phyloP scores from a whole-genome alignment of 2,797 vertebrate species.

The Smutsia gigantea region DNA sequence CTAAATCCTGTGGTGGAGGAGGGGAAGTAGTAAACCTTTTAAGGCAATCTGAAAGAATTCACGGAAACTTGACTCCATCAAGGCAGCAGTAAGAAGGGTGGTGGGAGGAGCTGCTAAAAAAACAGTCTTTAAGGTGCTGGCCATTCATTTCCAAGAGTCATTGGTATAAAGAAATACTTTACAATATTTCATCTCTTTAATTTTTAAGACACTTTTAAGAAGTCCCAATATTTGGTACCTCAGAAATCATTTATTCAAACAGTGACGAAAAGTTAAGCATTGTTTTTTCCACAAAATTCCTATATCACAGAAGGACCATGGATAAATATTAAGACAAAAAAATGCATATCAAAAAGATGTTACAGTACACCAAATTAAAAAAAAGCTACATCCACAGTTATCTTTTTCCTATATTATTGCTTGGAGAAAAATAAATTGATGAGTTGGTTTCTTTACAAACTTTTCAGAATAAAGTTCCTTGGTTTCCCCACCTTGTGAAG shows the following conservation, averaged over 20 bases:
- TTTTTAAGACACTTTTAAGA: conserved; percentile 8
- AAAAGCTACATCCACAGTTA: background rate
- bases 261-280: background rate
- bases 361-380: background rate
- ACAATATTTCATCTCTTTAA: background rate
- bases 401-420: background rate
- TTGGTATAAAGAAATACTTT: background rate
- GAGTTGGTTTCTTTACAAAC: background rate
- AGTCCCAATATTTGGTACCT: background rate
- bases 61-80: background rate
- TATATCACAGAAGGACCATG: background rate
- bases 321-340: background rate
- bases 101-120: background rate
- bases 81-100: background rate
- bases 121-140: background rate
- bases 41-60: conserved; percentile 25
- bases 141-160: conserved; percentile 17
- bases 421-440: background rate
- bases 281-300: conserved; percentile 33
- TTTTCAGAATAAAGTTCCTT: background rate
- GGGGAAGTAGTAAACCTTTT: conserved; percentile 5
- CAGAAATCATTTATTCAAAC: background rate
- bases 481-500: background rate
- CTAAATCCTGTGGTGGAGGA: background rate
- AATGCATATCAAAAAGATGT: background rate